Evolutionary conservation across 2,888 invertebrate species (phyloP).

Genomic region (Dioctria linearis): DNA sequence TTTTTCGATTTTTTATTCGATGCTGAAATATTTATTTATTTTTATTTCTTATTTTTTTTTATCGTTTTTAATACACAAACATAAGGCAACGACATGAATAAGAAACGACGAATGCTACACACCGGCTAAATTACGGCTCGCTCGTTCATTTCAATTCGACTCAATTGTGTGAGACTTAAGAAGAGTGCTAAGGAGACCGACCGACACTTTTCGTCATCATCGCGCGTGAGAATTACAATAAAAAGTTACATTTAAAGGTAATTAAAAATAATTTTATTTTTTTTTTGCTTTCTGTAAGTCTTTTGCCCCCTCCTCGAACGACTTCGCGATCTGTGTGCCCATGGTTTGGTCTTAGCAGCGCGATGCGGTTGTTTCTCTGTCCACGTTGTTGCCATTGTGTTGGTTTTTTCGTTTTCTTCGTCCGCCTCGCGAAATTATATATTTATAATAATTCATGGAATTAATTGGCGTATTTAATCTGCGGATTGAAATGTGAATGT

Average conservation of each 20-base stretch:
- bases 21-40: not conserved
- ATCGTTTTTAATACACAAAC: no score
- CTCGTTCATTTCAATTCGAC: constrained; percentile 18
- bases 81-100: no score
- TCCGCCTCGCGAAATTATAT: constrained; percentile 50
- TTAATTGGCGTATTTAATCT: constrained; percentile 53
- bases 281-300: not conserved
- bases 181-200: not conserved
- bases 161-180: not conserved
- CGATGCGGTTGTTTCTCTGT: not conserved
- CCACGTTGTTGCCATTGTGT: not conserved
- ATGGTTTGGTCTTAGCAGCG: no score
- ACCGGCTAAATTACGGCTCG: constrained; percentile 15
- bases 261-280: constrained; percentile 41
- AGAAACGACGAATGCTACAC: constrained; percentile 8
- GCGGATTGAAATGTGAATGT: constrained; percentile 52
- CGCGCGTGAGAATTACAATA: constrained; percentile 54
- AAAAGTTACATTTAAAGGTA: constrained; percentile 53
- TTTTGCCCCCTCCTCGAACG: constrained; percentile 3
- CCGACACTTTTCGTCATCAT: constrained; percentile 49
- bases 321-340: not conserved
- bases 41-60: no score
- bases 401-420: constrained; percentile 24
- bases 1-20: no score
- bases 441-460: constrained; percentile 55